These are phyloP conservation scores for Thomomys bottae DNA, from an alignment of 2,113 vertebrate genomes.

Conservation along the genomic window DNA sequence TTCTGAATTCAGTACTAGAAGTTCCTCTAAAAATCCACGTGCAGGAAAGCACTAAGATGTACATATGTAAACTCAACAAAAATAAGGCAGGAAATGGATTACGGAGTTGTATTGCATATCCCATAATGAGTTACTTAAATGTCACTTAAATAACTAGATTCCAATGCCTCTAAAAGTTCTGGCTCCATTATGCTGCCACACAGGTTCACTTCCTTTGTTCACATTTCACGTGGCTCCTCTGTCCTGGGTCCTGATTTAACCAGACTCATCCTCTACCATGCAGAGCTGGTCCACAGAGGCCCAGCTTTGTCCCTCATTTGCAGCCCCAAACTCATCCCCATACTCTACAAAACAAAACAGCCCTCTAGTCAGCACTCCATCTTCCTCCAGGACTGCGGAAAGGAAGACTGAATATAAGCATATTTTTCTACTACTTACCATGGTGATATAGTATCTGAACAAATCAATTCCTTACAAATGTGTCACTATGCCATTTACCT, in stretches of 20 bases:
- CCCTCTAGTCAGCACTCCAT: background rate
- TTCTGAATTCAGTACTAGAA: background rate
- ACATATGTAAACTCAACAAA: background rate
- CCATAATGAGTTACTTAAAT: background rate
- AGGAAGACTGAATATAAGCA: background rate
- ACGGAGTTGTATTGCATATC: background rate
- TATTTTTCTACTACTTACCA: background rate
- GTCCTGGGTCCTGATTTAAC: background rate
- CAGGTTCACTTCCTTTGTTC: background rate
- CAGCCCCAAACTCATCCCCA: background rate
- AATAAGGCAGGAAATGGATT: background rate
- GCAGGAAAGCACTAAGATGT: slow-evolving; percentile 9
- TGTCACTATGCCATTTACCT: background rate
- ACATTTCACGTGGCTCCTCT: background rate
- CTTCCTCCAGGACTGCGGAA: background rate
- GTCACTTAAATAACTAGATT: background rate
- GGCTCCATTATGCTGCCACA: background rate
- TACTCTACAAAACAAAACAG: background rate
- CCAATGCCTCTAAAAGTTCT: background rate
- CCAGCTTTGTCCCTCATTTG: background rate
- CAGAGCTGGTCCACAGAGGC: background rate
- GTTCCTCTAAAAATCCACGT: background rate
- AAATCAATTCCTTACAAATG: background rate
- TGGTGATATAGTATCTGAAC: background rate
- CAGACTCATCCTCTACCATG: background rate